phyloP scores from a whole-genome alignment of 2,888 invertebrate species.

The Cryptophagus acutangulus region DNA sequence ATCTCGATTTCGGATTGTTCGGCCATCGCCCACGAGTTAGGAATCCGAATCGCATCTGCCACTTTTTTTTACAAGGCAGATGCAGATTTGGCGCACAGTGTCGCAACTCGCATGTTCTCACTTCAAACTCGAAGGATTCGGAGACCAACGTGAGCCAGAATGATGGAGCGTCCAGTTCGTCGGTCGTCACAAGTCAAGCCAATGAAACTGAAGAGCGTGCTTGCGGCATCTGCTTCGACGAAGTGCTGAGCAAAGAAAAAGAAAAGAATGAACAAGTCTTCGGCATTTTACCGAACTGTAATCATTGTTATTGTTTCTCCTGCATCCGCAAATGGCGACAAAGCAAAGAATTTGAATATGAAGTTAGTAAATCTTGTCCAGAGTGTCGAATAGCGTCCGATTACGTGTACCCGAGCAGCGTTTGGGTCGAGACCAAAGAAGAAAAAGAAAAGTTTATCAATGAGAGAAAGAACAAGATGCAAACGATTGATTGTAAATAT shows the following conservation, averaged over 20 bases:
- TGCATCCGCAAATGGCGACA: conserved; percentile 32
- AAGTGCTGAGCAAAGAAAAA: conserved; percentile 23
- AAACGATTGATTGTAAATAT: conserved; percentile 61
- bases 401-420: conserved; percentile 72
- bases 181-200: background rate
- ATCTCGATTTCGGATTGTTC: too few relatives aligned
- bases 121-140: too few relatives aligned
- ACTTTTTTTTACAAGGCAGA: conserved; percentile 25
- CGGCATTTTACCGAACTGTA: conserved; percentile 33
- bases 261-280: conserved; percentile 26
- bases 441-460: conserved; percentile 68
- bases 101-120: background rate
- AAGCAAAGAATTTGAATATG: conserved; percentile 31
- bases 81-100: conserved; percentile 29
- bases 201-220: conserved; percentile 24
- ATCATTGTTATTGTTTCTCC: conserved; percentile 32
- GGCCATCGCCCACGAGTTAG: too few relatives aligned
- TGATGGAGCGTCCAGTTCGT: background rate
- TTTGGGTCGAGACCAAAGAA: conserved; percentile 70
- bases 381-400: conserved; percentile 46
- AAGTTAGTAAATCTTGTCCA: conserved; percentile 31
- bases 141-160: background rate
- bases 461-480: conserved; percentile 64
- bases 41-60: conserved; percentile 16
- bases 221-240: conserved; percentile 33